Percentiles rank a stretch among this genome's conserved stretches.
phyloP scores from a whole-genome alignment of 1,140 invertebrate species.

The Tachypleus tridentatus region DNA sequence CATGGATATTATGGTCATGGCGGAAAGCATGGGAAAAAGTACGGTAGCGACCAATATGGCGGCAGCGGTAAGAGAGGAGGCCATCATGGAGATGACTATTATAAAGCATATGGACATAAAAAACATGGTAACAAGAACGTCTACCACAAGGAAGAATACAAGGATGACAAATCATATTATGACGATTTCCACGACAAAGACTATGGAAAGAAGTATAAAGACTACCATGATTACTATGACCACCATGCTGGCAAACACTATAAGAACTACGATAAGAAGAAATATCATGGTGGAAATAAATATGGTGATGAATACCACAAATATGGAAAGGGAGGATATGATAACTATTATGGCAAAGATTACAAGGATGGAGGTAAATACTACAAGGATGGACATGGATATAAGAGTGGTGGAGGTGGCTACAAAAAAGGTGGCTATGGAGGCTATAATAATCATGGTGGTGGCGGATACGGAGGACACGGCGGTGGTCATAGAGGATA shows the following conservation, averaged over 20 bases:
- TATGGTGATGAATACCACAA: constrained; percentile 20
- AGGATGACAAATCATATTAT: constrained; percentile 25
- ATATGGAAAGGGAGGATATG: constrained; percentile 15
- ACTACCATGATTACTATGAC: constrained; percentile 20
- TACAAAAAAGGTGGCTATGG: constrained; percentile 2
- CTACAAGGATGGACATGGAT: constrained; percentile 10
- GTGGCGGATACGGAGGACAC: constrained; percentile 7
- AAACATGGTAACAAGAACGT: constrained; percentile 24
- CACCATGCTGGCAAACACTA: constrained; percentile 16
- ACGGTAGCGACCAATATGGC: constrained; percentile 12
- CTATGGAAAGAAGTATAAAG: constrained; percentile 23
- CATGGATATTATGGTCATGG: constrained; percentile 13
- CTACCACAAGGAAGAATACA: constrained; percentile 26
- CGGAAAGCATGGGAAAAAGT: constrained; percentile 9
- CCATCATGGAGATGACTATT: constrained; percentile 14
- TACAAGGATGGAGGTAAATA: constrained; percentile 18
- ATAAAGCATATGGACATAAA: constrained; percentile 21
- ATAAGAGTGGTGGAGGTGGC: constrained; percentile 7
- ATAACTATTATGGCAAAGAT: constrained; percentile 5
- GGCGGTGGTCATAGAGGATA: constrained; percentile 5
- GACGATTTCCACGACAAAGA: constrained; percentile 24
- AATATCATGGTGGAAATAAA: constrained; percentile 18
- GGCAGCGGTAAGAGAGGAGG: constrained; percentile 16
- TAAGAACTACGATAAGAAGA: constrained; percentile 14
- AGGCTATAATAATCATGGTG: constrained; percentile 4